Percentiles rank a stretch among this genome's conserved stretches.
Conservation (phyloP, 2,888 invertebrate genomes). For the Apoda limacodes region DNA sequence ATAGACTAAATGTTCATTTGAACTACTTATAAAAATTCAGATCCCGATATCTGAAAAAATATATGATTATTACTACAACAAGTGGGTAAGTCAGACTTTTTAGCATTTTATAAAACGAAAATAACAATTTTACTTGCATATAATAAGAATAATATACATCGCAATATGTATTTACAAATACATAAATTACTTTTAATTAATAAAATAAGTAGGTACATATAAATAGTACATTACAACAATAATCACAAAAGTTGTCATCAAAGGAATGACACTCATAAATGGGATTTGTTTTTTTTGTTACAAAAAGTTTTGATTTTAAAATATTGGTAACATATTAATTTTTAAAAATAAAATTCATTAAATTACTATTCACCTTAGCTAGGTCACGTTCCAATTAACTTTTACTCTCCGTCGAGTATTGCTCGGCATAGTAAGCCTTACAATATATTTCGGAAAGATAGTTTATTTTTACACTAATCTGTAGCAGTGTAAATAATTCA, state of each 20-base stretch:
- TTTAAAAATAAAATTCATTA: too few species aligned
- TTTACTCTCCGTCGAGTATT: too few species aligned
- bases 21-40: slow-evolving; percentile 49
- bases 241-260: slow-evolving; percentile 37
- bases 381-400: too few species aligned
- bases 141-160: slow-evolving; percentile 56
- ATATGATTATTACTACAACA: slow-evolving; percentile 48
- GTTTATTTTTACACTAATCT: too few species aligned
- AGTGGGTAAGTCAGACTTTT: slow-evolving; percentile 67
- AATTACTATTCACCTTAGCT: too few species aligned
- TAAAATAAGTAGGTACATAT: slow-evolving; percentile 41
- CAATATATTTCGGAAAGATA: too few species aligned
- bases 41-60: slow-evolving; percentile 51
- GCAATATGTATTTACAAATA: slow-evolving; percentile 67
- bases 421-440: too few species aligned
- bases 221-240: slow-evolving; percentile 53
- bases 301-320: too few species aligned
- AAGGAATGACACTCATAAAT: slow-evolving; percentile 3
- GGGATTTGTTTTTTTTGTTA: too few species aligned
- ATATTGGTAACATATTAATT: too few species aligned
- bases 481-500: too few species aligned
- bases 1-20: slow-evolving; percentile 42
- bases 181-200: slow-evolving; percentile 57
- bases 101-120: slow-evolving; percentile 58
- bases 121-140: slow-evolving; percentile 65